Conservation (phyloP, 1,140 invertebrate species). For the Mactra quadrangularis region DNA sequence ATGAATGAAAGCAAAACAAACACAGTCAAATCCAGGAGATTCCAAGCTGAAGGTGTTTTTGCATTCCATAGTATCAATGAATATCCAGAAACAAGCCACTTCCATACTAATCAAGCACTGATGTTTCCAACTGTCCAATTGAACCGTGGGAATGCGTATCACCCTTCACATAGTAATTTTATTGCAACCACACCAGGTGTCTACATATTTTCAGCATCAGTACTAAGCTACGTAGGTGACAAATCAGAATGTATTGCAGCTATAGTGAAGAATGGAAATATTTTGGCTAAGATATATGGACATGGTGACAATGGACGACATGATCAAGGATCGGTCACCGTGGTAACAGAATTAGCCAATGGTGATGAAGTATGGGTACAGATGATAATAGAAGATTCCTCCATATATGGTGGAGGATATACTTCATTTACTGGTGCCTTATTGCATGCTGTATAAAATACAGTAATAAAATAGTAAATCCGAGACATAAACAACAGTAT, state of each 20-base stretch:
- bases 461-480: not conserved
- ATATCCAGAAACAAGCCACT: not conserved
- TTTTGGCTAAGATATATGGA: not conserved
- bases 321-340: conserved; percentile 11
- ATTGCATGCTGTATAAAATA: conserved; percentile 1
- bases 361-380: conserved; percentile 20
- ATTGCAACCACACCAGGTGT: not conserved
- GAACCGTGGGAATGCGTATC: not conserved
- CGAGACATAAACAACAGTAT: not conserved
- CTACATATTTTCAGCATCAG: conserved; percentile 8
- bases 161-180: not conserved
- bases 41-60: not conserved
- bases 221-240: not conserved
- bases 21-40: no score
- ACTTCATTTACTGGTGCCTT: not conserved
- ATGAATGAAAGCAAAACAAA: no score
- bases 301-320: not conserved
- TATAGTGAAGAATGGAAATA: conserved; percentile 11
- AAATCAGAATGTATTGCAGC: conserved; percentile 8
- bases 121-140: not conserved
- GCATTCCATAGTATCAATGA: not conserved
- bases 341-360: not conserved
- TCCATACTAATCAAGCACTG: not conserved
- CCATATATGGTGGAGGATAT: conserved; percentile 1
- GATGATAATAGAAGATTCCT: not conserved